phyloP scores from a whole-genome alignment of 2,113 vertebrate genomes.

The Aegithalos caudatus region DNA sequence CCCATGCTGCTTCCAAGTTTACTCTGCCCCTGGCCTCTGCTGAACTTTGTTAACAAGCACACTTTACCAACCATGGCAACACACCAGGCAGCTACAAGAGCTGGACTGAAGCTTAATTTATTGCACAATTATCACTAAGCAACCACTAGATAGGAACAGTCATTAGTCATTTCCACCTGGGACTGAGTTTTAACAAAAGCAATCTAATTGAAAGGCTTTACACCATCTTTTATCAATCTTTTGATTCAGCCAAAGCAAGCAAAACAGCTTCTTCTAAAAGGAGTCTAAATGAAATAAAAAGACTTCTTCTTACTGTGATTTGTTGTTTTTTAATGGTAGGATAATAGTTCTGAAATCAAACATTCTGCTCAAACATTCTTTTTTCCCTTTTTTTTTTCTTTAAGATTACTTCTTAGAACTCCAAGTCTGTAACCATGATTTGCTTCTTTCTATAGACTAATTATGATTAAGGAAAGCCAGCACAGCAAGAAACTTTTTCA shows the following conservation, averaged over 20 bases:
- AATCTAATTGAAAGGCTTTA: slow-evolving; percentile 23
- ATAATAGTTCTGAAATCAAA: background rate
- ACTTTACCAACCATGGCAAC: background rate
- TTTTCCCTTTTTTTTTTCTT: background rate
- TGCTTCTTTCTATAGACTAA: background rate
- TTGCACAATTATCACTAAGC: slow-evolving; percentile 14
- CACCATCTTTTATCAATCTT: background rate
- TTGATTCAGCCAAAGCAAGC: background rate
- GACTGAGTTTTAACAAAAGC: slow-evolving; percentile 11
- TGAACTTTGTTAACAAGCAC: background rate
- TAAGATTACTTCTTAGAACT: background rate
- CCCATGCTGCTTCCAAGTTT: background rate
- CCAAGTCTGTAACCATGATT: background rate
- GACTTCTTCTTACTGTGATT: background rate
- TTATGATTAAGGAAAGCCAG: background rate
- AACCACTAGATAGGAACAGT: background rate
- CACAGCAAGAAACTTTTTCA: background rate
- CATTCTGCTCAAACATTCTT: background rate
- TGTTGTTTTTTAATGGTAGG: background rate
- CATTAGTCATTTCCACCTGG: background rate
- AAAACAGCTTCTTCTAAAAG: background rate
- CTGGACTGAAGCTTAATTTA: background rate
- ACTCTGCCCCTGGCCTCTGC: background rate
- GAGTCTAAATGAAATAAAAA: background rate
- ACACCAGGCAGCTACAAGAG: background rate